Evolutionary conservation across 2,888 invertebrate genomes (phyloP), one percentile per base, ranked within the genome.

Genomic region (Oscheius sp.): DNA sequence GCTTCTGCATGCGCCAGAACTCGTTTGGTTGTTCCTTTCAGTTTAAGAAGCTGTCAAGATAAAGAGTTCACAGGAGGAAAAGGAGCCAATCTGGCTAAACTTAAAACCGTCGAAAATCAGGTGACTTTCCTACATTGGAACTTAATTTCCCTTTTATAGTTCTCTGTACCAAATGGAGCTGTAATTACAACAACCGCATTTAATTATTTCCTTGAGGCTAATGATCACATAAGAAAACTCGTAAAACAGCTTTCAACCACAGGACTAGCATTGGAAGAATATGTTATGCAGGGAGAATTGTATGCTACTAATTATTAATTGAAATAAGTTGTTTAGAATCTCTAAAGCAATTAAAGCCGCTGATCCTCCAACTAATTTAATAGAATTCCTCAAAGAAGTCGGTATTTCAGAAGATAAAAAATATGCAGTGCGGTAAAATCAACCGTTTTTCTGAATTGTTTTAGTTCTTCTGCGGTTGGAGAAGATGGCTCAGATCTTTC

Each of bases 401-500:
- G 61, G 50, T 10, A 33, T 64, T 25, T 6, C 37, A 10, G 15
- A 27, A 25, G 20, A 33, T 6, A 25, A 34, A 3, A 64, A 50
- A 29, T 64, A 15, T 34, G 64, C 64, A 20, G 64, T 50, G 15
- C 34, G 69, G 64, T 46, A 52, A 29, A 1, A 8, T 37, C 6
- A 39, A 53, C 20, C 10, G 10, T 57, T 57, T 33, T 15, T 17
- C 3, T 8, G 20, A 50, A 10, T 20, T 46, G 53, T 17, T 52
- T 52, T 6, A 81, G 88, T 31, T 82, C 82, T 12, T 83, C 82
- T 3, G 93, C 92, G 15, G 90, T 92, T 48, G 92, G 92, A 3
- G 94, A 94, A 88, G 93, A 94, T 87, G 91, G 92, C 6, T 91
- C 91, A 70, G 92, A 92, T 57, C 88, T 92, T 12, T 93, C 93